Evolutionary conservation across 1,140 invertebrate genomes (phyloP).

Genomic region (Bombus ignitus): DNA sequence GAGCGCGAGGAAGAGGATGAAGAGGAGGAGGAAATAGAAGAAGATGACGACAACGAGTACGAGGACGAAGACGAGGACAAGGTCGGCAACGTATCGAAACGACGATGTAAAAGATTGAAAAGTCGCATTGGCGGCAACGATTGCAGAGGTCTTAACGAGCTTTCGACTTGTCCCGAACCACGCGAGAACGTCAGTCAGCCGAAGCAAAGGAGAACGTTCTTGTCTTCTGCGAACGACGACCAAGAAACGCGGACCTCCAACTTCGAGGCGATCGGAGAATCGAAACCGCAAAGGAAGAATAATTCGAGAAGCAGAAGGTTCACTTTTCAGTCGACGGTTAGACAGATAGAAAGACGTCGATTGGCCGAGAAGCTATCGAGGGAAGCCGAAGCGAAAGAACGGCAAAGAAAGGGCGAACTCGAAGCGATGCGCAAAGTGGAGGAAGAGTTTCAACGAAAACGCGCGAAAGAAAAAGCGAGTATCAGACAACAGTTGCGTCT

Average conservation of each 20-base stretch:
- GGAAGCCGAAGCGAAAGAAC: constrained; percentile 90
- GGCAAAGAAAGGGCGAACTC: constrained; percentile 88
- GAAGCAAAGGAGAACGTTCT: constrained; percentile 58
- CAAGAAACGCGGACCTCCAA: constrained; percentile 54
- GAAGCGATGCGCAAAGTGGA: constrained; percentile 90
- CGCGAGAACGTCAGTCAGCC: constrained; percentile 80
- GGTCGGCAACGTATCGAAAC: background rate
- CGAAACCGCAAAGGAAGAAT: constrained; percentile 58
- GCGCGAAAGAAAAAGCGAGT: constrained; percentile 89
- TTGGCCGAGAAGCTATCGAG: constrained; percentile 89
- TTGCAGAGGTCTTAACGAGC: background rate
- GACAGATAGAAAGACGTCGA: constrained; percentile 88
- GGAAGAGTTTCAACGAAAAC: constrained; percentile 89
- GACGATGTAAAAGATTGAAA: constrained; percentile 33
- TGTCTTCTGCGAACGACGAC: constrained; percentile 32
- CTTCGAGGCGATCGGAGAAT: constrained; percentile 70
- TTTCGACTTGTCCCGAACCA: constrained; percentile 75
- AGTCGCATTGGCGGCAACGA: constrained; percentile 16
- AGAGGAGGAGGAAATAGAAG: background rate
- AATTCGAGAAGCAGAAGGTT: constrained; percentile 85
- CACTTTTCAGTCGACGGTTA: constrained; percentile 91
- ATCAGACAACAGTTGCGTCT: constrained; percentile 89
- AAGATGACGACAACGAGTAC: background rate
- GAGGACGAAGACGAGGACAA: background rate
- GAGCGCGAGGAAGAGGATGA: background rate